A percentile compares a stretch with the other conserved stretches of the same genome.
These are phyloP conservation scores for Lepidotrigona ventralis DNA, from an alignment of 1,140 invertebrate genomes.

Conservation along the genomic window DNA sequence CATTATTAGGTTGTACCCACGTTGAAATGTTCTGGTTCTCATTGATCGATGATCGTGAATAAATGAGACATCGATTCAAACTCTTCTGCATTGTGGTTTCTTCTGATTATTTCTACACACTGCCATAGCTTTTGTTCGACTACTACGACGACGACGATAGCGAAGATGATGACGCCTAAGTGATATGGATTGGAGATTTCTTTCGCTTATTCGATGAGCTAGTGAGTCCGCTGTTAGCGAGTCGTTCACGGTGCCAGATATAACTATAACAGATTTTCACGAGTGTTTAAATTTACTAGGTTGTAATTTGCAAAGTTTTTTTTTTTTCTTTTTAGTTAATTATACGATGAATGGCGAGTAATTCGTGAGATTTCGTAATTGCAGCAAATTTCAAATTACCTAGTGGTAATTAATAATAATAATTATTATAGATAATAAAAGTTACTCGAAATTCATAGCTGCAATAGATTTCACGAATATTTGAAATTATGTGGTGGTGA, in stretches of 20 bases:
- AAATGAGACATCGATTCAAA: not conserved
- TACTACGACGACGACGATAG: not conserved
- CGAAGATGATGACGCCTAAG: not conserved
- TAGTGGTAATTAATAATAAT: no score
- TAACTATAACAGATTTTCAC: conserved; percentile 17
- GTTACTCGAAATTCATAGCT: no score
- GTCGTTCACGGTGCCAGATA: conserved; percentile 39
- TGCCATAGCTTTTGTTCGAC: not conserved
- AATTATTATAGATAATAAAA: no score
- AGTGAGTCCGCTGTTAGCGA: not conserved
- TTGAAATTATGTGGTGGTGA: not conserved
- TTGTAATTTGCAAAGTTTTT: no score
- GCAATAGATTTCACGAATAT: no score
- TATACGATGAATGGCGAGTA: no score
- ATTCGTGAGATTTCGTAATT: no score
- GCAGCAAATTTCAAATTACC: no score
- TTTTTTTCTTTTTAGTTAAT: no score
- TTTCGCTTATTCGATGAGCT: not conserved
- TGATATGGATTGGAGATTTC: not conserved
- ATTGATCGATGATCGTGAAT: not conserved
- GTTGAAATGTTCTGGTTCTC: not conserved
- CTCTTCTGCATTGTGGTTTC: conserved; percentile 39
- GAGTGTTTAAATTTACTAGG: no score
- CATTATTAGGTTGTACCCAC: no score
- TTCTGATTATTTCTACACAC: conserved; percentile 21